Base-by-base conservation (phyloP, 2,888 invertebrate species). In the Rosalia funebris region DNA sequence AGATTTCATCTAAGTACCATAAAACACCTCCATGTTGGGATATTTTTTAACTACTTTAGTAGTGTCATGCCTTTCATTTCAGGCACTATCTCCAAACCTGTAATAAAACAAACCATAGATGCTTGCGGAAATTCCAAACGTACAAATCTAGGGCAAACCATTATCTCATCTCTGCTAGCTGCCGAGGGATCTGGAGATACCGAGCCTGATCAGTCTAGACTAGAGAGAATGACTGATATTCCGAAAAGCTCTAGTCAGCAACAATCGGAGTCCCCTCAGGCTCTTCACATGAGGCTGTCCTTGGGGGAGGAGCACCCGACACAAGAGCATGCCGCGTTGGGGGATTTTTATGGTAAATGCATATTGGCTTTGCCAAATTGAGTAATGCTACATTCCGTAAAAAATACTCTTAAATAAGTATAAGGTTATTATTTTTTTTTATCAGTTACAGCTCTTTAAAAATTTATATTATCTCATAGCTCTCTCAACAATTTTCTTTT, bases 231-330 rank as follows among this genome's bases (percentile, higher is more conserved):
- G 53, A 64, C 61, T 10, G 75, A 74, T 54, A 65, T 70, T 57
- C 65, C 65, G 10, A 57, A 55, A 46, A 44, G 54, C 12, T 46
- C 55, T 10, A 44, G 45, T 34, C 44, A 48, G 4, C 59, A 60
- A n/a, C 52, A 57, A 2, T 25, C 57, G 0, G 63, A 57, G 17
- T 17, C 57, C 0, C 70, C 74, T 20, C 77, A 79, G 66, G 75
- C 78, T 36, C 77, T 79, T 64, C 80, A 80, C 42, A 78, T 81
- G 79, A 71, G 78, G 37, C 76, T 81, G 44, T 78, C 79, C 1
- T 70, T 80, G 46, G 79, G 79, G 0, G 80, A 79, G 47, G 81
- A 78, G 34, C 74, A 76, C 47, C 50, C 72, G 4, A 56, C 71
- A 36, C 58, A 71, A 16, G 73, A 76, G 45, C 75, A 73, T 62